Base-by-base conservation (phyloP, 2,113 vertebrate genomes). In the Syngnathus scovelli region DNA sequence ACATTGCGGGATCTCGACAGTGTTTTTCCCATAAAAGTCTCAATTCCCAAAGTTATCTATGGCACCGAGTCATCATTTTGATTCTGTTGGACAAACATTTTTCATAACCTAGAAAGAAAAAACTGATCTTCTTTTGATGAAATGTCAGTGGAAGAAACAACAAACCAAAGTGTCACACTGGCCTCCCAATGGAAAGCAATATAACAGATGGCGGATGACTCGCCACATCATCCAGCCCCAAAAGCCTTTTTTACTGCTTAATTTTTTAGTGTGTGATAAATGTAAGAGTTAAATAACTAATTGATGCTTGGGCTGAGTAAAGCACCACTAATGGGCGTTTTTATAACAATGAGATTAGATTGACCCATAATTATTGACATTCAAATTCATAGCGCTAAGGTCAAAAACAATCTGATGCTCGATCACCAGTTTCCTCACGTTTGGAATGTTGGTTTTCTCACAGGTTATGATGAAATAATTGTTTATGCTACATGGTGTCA, bases 101-200 rank as follows among this genome's bases (percentile, higher is more conserved):
- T 77, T 77, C 69, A 76, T 70, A 78, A 81, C 64, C 69, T 52
- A 38, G 54, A 67, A 77, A 70, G 44, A 71, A 83, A 46, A 46
- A 12, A 12, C 71, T 69, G 6, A 75, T 82, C 48, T 67, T 37
- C 9, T 61, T 78, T 76, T 82, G 78, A 74, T 56, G 69, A 75
- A 78, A 69, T 19, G 33, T 61, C 66, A 16, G 49, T 52, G 62
- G 15, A 58, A 58, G 55, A 58, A 58, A 36, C 13, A 36, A 36
- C 56, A 59, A 58, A 59, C 37, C 38, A 71, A 74, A 83, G 68
- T 71, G 77, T 70, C 64, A 70, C 75, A 56, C 81, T 70, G 78
- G 69, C 74, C 75, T 64, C 71, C 39, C 72, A 66, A 69, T 69
- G 78, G 59, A 58, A 64, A 76, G 79, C 67, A 79, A 38, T 70